Percentiles rank a stretch among this genome's conserved stretches.
Evolutionary conservation across 1,140 invertebrate genomes (phyloP).

Genomic region (Drosophila malerkotliana): DNA sequence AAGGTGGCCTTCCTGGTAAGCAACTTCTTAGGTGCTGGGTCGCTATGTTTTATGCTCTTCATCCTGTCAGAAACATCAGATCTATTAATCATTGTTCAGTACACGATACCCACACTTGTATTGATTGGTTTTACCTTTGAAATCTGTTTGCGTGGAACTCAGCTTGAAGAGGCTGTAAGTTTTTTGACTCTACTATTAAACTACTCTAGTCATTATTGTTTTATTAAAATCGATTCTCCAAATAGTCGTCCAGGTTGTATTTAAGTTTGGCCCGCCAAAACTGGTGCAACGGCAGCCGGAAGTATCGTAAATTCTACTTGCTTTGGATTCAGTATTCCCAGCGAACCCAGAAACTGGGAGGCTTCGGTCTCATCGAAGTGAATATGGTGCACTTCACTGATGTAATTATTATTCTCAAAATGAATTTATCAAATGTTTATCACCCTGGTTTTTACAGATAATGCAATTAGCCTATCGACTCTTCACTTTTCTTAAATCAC

Average conservation of each 20-base stretch:
- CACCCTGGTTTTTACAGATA: constrained; percentile 42
- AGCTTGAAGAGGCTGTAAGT: constrained; percentile 59
- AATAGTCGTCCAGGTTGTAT: constrained; percentile 35
- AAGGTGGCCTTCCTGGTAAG: constrained; percentile 38
- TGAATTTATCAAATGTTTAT: not conserved
- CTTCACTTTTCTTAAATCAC: constrained; percentile 64
- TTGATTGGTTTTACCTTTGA: constrained; percentile 54
- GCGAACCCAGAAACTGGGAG: constrained; percentile 31
- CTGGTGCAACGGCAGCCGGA: constrained; percentile 47
- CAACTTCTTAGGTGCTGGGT: constrained; percentile 46
- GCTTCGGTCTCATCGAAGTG: constrained; percentile 49
- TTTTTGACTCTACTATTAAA: not conserved
- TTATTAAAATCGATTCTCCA: not conserved
- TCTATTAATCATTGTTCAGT: constrained; percentile 23
- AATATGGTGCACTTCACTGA: constrained; percentile 67
- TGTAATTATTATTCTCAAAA: constrained; percentile 33
- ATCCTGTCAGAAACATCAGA: constrained; percentile 44
- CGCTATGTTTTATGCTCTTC: constrained; percentile 60
- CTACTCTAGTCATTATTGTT: not conserved
- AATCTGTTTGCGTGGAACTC: constrained; percentile 45
- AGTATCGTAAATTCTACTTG: constrained; percentile 43
- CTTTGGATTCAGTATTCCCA: constrained; percentile 58
- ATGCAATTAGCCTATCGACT: constrained; percentile 63
- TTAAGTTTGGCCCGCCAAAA: constrained; percentile 27
- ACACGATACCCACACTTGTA: constrained; percentile 11